phyloP scores from a whole-genome alignment of 2,888 invertebrate genomes.

The Drosophila niveifrons region DNA sequence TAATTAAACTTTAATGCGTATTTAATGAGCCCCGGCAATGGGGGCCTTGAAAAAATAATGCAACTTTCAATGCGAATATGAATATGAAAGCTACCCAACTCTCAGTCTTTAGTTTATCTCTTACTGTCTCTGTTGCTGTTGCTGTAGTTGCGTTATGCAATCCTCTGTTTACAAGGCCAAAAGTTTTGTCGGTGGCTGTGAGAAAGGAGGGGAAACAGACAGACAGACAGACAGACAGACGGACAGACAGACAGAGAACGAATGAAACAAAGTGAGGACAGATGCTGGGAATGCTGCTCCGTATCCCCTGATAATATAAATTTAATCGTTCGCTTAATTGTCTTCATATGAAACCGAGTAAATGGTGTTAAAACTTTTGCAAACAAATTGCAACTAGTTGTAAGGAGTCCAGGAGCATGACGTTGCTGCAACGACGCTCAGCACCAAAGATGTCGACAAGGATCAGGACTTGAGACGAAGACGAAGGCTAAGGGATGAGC shows the following conservation, averaged over 20 bases:
- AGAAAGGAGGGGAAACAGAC: not conserved
- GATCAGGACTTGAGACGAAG: not conserved
- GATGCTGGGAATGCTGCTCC: conserved; percentile 44
- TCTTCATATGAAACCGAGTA: conserved; percentile 78
- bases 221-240: conserved; percentile 20
- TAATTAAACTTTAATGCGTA: conserved; percentile 80
- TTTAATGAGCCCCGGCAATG: conserved; percentile 54
- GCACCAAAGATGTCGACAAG: conserved; percentile 6
- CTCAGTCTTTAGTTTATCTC: not conserved
- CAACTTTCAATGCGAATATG: conserved; percentile 60
- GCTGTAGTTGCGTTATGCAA: conserved; percentile 36
- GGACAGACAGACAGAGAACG: conserved; percentile 12
- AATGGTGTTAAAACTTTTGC: conserved; percentile 79
- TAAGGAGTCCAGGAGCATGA: conserved; percentile 44
- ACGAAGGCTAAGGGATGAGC: conserved; percentile 7
- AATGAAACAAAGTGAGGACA: not conserved
- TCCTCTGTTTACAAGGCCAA: conserved; percentile 62
- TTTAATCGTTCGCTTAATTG: conserved; percentile 79
- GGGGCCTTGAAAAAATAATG: conserved; percentile 63
- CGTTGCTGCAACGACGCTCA: conserved; percentile 29
- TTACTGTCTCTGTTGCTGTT: not conserved
- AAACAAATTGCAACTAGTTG: conserved; percentile 80
- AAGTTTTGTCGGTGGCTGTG: conserved; percentile 44
- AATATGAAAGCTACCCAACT: conserved; percentile 36
- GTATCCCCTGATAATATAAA: conserved; percentile 78